phyloP scores from a whole-genome alignment of 2,113 vertebrate species.

The Festucalex cinctus region DNA sequence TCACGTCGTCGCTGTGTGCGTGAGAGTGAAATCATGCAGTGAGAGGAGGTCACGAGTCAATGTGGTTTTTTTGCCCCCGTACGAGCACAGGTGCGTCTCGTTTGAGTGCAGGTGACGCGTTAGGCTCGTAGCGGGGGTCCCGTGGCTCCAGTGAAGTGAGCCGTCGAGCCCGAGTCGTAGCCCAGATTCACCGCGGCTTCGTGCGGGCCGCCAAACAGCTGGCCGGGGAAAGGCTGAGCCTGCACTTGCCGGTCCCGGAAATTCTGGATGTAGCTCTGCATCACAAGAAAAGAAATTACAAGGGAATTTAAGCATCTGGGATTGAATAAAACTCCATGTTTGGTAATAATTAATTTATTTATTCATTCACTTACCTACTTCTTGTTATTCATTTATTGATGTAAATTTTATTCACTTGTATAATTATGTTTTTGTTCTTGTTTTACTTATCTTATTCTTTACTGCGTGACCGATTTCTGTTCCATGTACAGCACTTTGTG shows the following conservation, averaged over 20 bases:
- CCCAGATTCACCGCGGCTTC: slow-evolving; percentile 83
- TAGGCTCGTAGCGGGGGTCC: slow-evolving; percentile 81
- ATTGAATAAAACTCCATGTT: not conserved
- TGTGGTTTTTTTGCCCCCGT: not conserved
- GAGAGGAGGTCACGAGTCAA: slow-evolving; percentile 14
- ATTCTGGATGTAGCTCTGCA: slow-evolving; percentile 98
- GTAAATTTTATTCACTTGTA: too few relatives aligned
- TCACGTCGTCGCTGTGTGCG: slow-evolving; percentile 20
- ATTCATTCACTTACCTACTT: too few relatives aligned
- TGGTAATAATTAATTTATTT: not conserved
- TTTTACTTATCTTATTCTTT: too few relatives aligned
- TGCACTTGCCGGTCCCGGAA: slow-evolving; percentile 91
- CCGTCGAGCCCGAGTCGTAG: slow-evolving; percentile 85
- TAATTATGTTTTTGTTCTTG: too few relatives aligned
- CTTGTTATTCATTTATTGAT: too few relatives aligned
- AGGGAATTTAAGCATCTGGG: not conserved
- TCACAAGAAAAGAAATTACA: not conserved
- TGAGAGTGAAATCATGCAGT: slow-evolving; percentile 30
- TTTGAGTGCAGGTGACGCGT: slow-evolving; percentile 11
- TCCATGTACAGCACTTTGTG: too few relatives aligned
- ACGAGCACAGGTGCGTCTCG: not conserved
- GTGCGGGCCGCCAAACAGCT: slow-evolving; percentile 77
- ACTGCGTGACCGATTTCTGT: too few relatives aligned
- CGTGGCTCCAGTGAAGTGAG: slow-evolving; percentile 82
- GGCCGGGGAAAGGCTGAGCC: slow-evolving; percentile 74